These are phyloP conservation scores for Drosophila suboccidentalis DNA, from an alignment of 2,888 invertebrate genomes.

Conservation along the genomic window DNA sequence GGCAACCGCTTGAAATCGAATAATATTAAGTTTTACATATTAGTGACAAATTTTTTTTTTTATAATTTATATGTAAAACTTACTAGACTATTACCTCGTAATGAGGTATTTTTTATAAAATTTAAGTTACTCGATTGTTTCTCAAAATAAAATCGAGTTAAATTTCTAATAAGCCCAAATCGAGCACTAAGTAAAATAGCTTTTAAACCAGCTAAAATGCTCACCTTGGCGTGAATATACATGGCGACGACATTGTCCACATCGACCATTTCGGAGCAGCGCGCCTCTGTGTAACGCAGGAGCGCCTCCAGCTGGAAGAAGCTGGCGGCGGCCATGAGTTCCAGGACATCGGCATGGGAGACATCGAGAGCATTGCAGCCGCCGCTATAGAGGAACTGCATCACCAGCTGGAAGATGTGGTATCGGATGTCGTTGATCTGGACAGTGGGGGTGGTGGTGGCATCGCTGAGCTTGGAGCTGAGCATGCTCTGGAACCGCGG, in stretches of 20 bases:
- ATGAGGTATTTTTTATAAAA: no score
- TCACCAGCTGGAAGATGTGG: slow-evolving; percentile 95
- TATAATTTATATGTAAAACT: no score
- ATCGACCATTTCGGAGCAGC: slow-evolving; percentile 93
- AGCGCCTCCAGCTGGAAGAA: slow-evolving; percentile 96
- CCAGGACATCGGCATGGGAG: slow-evolving; percentile 92
- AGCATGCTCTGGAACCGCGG: slow-evolving; percentile 94
- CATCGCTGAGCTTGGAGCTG: slow-evolving; percentile 90
- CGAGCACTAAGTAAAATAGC: no score
- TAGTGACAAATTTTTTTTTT: no score
- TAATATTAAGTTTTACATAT: no score
- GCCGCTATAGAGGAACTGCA: slow-evolving; percentile 97
- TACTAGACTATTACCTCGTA: no score
- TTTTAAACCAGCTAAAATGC: background rate
- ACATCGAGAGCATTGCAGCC: slow-evolving; percentile 93
- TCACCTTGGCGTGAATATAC: slow-evolving; percentile 95
- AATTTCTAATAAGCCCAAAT: no score
- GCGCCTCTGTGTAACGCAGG: slow-evolving; percentile 93
- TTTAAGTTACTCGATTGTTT: no score
- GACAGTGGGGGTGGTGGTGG: slow-evolving; percentile 92
- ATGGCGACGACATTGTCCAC: slow-evolving; percentile 96
- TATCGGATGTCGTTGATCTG: slow-evolving; percentile 97
- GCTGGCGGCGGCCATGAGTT: slow-evolving; percentile 95
- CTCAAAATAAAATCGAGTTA: no score
- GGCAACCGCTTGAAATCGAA: no score